Base-by-base conservation (phyloP, 2,888 invertebrate genomes). In the Ormia ochracea region DNA sequence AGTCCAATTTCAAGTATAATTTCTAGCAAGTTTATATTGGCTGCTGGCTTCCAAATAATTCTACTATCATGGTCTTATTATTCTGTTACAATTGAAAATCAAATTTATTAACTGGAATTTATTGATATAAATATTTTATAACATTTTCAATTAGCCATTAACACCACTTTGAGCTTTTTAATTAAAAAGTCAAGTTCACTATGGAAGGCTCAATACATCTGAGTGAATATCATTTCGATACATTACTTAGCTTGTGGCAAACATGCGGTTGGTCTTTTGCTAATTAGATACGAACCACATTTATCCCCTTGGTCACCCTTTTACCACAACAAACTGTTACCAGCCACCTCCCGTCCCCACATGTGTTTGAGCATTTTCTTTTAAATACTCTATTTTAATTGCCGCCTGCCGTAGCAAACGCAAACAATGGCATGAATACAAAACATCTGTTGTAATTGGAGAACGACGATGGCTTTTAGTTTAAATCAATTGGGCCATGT, bases 251-350 rank as follows among this genome's bases (percentile, higher is more conserved):
- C 17, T 50, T 74, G 50, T 56, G 56, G 56, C 76, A 50, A 63
- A n/a, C 48, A 43, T 58, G 77, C 33, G 69, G 69, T 31, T 63
- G 52, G 48, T 5, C 56, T 43, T 58, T 58, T 70, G 41, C 70
- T 77, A 77, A 77, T 77, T 77, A 65, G 63, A 33, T 14, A 41
- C 41, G 38, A 23, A 76, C 26, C 45, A 48, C 54, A 73, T 58
- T 59, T 38, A 36, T 19, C 26, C 26, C 9, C 12, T 38, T 65
- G 7, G 26, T 14, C 43, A 21, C 14, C 31, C 52, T 9, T 4
- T 19, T 26, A 12, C 61, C 61, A 17, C 41, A 61, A 63, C 52
- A 43, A 72, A 23, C 26, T 54, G 61, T 19, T 41, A 31, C 50
- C 41, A 61, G 26, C 43, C 43, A 72, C 72, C 52, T 33, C 52